Conservation (phyloP, 2,888 invertebrate genomes). For the Leptura quadrifasciata region DNA sequence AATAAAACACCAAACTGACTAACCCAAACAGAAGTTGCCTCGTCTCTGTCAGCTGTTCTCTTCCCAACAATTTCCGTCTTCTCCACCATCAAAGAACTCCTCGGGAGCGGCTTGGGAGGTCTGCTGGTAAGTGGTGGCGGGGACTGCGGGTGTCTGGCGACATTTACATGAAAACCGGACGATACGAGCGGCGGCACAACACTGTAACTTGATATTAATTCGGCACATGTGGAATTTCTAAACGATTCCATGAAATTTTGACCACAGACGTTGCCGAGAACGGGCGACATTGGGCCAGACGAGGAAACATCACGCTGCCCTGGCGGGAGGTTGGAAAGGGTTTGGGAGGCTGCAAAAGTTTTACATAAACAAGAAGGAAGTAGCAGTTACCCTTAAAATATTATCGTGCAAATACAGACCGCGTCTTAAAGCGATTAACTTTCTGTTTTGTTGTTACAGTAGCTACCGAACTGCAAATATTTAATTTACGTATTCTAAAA, state of each 20-base stretch:
- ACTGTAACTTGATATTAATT: constrained; percentile 61
- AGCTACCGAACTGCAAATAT: too few species aligned
- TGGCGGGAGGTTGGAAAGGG: constrained; percentile 24
- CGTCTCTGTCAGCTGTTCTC: constrained; percentile 22
- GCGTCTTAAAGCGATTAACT: not conserved
- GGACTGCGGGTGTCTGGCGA: constrained; percentile 46
- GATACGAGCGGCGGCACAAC: constrained; percentile 55
- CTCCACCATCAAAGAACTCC: constrained; percentile 46
- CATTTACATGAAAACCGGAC: constrained; percentile 56
- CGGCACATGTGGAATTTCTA: constrained; percentile 57
- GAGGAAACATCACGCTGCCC: constrained; percentile 21
- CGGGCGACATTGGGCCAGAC: constrained; percentile 3
- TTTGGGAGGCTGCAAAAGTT: constrained; percentile 41
- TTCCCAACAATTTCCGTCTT: constrained; percentile 38
- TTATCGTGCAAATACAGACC: not conserved
- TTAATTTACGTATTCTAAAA: too few species aligned
- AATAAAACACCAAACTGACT: constrained; percentile 47
- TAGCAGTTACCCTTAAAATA: not conserved
- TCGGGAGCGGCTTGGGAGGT: constrained; percentile 56
- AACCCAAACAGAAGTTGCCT: constrained; percentile 41
- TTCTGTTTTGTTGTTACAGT: too few species aligned
- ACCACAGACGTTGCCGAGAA: constrained; percentile 12
- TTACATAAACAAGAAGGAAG: not conserved
- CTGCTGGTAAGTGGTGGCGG: constrained; percentile 46
- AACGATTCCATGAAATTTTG: constrained; percentile 43